These are phyloP conservation scores for Haemorhous mexicanus DNA, from an alignment of 2,113 vertebrate species.

Conservation along the genomic window DNA sequence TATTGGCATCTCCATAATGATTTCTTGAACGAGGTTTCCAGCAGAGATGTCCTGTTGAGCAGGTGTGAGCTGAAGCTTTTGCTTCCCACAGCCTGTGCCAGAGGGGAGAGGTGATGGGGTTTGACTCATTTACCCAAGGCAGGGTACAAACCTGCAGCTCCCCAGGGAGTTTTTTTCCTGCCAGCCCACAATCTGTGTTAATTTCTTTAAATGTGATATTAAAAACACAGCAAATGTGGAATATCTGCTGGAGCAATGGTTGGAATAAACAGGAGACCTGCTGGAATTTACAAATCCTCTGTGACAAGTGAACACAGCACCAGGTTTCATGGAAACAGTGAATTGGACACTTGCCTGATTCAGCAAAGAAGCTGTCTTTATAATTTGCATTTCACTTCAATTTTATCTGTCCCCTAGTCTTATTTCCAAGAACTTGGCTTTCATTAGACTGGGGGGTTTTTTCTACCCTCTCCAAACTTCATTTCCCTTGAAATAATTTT, in stretches of 20 bases:
- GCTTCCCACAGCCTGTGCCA: background rate
- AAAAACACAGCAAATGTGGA: background rate
- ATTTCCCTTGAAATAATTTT: background rate
- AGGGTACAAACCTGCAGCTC: background rate
- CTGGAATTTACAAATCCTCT: conserved; percentile 24
- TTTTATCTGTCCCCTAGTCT: background rate
- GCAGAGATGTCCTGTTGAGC: background rate
- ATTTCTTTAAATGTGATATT: background rate
- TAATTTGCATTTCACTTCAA: background rate
- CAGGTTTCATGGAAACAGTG: background rate
- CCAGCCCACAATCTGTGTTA: conserved; percentile 27
- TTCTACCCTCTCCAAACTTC: background rate
- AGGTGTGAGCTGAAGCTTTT: background rate
- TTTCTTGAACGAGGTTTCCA: background rate
- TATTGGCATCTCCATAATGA: background rate
- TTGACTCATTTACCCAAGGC: background rate
- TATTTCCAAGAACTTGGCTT: background rate
- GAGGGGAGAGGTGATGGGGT: background rate
- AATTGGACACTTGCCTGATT: conserved; percentile 29
- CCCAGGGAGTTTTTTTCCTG: background rate
- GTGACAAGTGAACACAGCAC: conserved; percentile 41
- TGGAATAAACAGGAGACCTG: background rate
- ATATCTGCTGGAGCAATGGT: background rate
- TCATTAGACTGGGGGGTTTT: rapidly evolving
- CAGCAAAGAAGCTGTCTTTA: background rate